Conservation (phyloP, 2,113 vertebrate genomes). For the Cygnus buccinator region DNA sequence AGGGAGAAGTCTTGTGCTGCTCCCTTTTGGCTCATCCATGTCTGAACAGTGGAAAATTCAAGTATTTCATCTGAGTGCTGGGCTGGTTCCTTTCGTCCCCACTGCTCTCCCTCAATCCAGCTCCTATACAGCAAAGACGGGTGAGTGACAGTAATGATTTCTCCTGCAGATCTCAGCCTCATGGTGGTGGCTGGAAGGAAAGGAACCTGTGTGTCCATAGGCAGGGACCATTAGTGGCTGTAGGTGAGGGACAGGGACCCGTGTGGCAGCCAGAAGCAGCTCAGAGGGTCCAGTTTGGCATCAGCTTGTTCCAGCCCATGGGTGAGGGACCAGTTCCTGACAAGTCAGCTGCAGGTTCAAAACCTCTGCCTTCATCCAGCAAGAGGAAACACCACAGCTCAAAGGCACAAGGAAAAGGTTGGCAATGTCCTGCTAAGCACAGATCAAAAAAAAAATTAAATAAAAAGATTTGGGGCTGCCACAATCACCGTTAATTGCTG, state of each 20-base stretch:
- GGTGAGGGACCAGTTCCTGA: neutral
- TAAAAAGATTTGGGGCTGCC: neutral
- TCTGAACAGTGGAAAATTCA: neutral
- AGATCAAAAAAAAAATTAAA: neutral
- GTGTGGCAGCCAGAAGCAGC: neutral
- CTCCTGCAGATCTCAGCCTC: neutral
- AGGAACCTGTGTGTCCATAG: neutral
- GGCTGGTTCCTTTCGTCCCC: neutral
- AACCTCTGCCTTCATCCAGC: neutral
- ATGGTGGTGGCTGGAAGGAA: neutral
- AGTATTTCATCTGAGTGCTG: neutral
- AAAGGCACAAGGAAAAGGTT: neutral
- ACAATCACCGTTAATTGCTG: neutral
- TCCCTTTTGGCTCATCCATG: neutral
- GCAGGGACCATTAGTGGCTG: neutral
- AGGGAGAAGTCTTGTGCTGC: neutral
- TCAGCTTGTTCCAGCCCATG: fast-evolving
- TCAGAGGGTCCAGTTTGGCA: neutral
- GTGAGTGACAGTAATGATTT: neutral
- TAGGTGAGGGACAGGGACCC: neutral
- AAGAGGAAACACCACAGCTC: neutral
- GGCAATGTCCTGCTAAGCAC: neutral
- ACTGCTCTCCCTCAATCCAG: neutral
- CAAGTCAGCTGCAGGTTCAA: neutral
- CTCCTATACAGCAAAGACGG: fast-evolving